A percentile compares a stretch with the other conserved stretches of the same genome.
These are phyloP conservation scores for Euplexia lucipara DNA, from an alignment of 2,888 invertebrate species.

Conservation along the genomic window DNA sequence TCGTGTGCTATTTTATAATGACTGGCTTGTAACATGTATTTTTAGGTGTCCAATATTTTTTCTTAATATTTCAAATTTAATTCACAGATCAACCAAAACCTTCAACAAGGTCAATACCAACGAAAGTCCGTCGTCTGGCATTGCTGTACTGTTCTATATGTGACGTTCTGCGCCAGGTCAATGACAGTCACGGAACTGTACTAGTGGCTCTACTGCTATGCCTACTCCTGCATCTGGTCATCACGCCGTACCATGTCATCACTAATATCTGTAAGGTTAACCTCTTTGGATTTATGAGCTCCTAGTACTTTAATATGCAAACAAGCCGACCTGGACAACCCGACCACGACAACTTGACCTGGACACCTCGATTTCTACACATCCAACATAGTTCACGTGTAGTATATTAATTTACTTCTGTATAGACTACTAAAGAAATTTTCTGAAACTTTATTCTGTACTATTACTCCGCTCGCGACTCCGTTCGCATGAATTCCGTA, in stretches of 20 bases:
- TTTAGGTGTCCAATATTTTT: background rate
- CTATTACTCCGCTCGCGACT: no score
- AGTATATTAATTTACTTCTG: no score
- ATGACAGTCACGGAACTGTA: conserved; percentile 78
- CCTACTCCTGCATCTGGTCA: conserved; percentile 86
- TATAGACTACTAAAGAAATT: no score
- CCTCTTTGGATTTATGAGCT: conserved; percentile 10
- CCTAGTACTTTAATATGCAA: conserved; percentile 22
- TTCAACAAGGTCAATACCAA: conserved; percentile 36
- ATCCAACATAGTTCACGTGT: no score
- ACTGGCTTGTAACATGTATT: no score
- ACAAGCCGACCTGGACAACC: no score
- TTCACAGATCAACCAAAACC: conserved; percentile 25
- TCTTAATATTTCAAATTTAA: background rate
- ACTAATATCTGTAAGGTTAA: conserved; percentile 72
- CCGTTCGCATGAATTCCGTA: no score
- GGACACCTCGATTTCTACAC: no score
- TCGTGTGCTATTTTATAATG: no score
- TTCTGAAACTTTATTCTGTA: no score
- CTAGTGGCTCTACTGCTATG: conserved; percentile 79
- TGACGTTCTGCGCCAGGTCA: conserved; percentile 80
- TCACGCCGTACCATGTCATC: conserved; percentile 87
- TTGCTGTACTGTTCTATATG: conserved; percentile 80
- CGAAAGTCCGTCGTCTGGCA: conserved; percentile 75
- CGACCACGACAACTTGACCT: no score